Conservation (phyloP, 1,140 invertebrate genomes). For the Augochlora pura region DNA sequence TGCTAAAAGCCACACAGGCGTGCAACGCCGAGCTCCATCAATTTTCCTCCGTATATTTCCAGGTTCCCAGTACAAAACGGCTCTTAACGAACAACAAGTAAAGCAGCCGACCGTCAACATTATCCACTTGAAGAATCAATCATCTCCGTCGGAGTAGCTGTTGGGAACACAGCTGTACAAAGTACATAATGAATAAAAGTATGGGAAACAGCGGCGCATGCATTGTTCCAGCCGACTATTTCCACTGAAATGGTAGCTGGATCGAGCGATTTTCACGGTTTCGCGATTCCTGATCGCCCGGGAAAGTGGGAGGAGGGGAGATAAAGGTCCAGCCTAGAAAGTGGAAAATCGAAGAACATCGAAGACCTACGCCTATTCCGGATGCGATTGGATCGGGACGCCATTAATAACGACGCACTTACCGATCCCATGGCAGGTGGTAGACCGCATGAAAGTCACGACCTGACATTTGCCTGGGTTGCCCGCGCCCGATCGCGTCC, state of each 20-base stretch:
- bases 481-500: conserved; percentile 65
- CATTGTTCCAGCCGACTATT: too few relatives aligned
- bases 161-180: background rate
- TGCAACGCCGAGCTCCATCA: background rate
- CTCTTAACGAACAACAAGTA: background rate
- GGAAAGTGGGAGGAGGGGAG: background rate
- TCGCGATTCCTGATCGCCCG: background rate
- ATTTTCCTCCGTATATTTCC: background rate
- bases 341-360: conserved; percentile 48
- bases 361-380: conserved; percentile 75
- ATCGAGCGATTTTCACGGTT: background rate
- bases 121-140: background rate
- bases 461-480: conserved; percentile 75
- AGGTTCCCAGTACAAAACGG: background rate
- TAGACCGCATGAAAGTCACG: conserved; percentile 77
- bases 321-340: conserved; percentile 38
- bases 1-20: too few relatives aligned
- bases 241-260: too few relatives aligned
- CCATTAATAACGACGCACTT: conserved; percentile 78
- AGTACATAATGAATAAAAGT: too few relatives aligned
- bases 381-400: conserved; percentile 75
- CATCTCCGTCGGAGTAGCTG: background rate
- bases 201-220: too few relatives aligned
- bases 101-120: background rate
- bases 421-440: conserved; percentile 76